Evolutionary conservation across 2,888 invertebrate genomes (phyloP).

Genomic region (Stenurella melanura): DNA sequence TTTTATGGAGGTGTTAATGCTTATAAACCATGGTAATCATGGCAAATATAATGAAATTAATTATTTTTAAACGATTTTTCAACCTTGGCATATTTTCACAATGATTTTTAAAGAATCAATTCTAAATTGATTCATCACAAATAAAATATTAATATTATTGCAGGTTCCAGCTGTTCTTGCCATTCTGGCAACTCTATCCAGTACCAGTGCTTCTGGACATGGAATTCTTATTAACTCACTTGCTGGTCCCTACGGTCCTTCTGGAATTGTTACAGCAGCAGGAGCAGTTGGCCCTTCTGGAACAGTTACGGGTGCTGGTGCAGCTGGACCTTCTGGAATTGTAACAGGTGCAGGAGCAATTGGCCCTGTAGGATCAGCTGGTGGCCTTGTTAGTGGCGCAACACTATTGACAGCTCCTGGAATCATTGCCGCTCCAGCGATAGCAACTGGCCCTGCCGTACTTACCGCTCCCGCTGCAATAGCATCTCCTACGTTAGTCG

Average conservation of each 20-base stretch:
- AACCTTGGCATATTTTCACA: too few relatives aligned
- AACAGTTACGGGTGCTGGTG: conserved; percentile 43
- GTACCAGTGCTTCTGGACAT: conserved; percentile 36
- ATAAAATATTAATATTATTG: conserved; percentile 8
- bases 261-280: conserved; percentile 34
- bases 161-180: conserved; percentile 31
- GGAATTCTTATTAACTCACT: conserved; percentile 27
- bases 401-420: conserved; percentile 43
- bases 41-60: too few relatives aligned
- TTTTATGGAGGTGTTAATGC: too few relatives aligned
- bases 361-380: conserved; percentile 48
- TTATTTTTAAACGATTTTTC: too few relatives aligned
- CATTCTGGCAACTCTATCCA: conserved; percentile 29
- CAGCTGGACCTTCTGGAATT: conserved; percentile 49
- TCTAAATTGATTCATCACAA: not conserved
- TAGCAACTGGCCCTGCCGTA: conserved; percentile 65
- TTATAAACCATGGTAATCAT: too few relatives aligned
- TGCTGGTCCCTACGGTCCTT: conserved; percentile 11
- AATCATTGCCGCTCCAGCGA: conserved; percentile 53
- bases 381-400: conserved; percentile 37
- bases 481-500: conserved; percentile 29
- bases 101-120: too few relatives aligned
- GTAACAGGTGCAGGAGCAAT: conserved; percentile 48
- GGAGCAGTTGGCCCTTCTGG: conserved; percentile 43
- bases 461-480: not conserved